Base-by-base conservation (phyloP, 2,888 invertebrate species). In the Dynastes tityus region DNA sequence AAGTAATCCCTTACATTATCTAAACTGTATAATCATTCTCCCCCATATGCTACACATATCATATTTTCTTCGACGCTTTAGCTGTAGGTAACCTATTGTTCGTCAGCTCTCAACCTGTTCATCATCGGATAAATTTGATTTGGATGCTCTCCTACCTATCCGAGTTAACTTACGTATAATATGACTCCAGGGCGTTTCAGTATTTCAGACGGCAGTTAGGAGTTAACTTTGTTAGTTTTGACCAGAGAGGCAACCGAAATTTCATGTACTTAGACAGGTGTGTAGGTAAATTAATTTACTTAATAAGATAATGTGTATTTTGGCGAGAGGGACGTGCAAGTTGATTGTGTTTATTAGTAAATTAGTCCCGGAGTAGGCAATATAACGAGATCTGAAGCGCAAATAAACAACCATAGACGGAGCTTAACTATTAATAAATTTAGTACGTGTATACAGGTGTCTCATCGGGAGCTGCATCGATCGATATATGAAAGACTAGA, bases 171-270 rank as follows among this genome's bases (percentile, higher is more conserved):
- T 71, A 29, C 16, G 71, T 53, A 71, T 71, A 71, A 55, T 58
- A 71, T 71, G 71, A 71, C 71, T 63, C 40, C 29, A 16, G 77
- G 82, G 80, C 79, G 78, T 65, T 78, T 80, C 67, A 79, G 80
- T 82, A 78, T 81, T 81, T 80, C 76, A 78, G 81, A 80, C 79
- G 79, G 79, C 78, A 82, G 80, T 80, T 82, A 75, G 81, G 81
- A 82, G 81, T 81, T 82, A 82, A 82, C 81, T 82, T 82, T 81
- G 81, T 80, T 82, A 82, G 81, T 82, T 82, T 82, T 81, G 81
- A 74, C 78, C 77, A 76, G 78, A 40, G 65, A 71, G 22, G 71
- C 55, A 71, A 37, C 64, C 76, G 65, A 76, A 76, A 76, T 76
- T 76, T 76, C 76, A 76, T 45, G 65, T 76, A 76, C 55, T 55